Evolutionary conservation across 2,888 invertebrate species (phyloP).

Genomic region (Andrena praecox): DNA sequence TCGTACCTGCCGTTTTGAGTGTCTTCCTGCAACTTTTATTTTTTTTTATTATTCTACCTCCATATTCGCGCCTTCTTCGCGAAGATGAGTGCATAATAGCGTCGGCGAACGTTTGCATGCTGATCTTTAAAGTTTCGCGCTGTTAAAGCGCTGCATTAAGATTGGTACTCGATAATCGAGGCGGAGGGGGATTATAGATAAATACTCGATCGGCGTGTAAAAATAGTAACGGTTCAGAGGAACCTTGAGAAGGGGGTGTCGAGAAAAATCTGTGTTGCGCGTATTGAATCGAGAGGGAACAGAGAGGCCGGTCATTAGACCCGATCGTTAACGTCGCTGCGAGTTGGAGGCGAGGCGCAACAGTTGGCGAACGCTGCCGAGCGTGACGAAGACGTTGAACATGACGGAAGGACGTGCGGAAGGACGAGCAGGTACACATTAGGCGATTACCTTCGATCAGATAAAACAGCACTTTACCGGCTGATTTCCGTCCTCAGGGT

Average conservation of each 20-base stretch:
- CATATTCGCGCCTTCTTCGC: too few species aligned
- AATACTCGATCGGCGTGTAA: neutral
- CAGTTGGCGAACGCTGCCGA: constrained; percentile 77
- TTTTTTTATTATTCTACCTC: too few species aligned
- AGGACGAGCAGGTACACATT: constrained; percentile 69
- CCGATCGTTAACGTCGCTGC: constrained; percentile 47
- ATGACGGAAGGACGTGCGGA: constrained; percentile 71
- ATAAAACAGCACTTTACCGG: constrained; percentile 51
- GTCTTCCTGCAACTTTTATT: too few species aligned
- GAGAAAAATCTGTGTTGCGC: constrained; percentile 36
- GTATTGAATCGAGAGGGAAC: constrained; percentile 33
- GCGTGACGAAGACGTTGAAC: constrained; percentile 78
- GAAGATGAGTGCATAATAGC: too few species aligned
- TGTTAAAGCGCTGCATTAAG: too few species aligned
- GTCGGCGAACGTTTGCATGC: too few species aligned
- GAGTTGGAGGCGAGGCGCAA: constrained; percentile 71
- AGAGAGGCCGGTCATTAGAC: constrained; percentile 49
- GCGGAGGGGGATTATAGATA: neutral
- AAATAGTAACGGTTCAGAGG: neutral
- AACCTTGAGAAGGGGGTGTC: constrained; percentile 23
- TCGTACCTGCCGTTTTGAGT: too few species aligned
- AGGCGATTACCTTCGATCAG: constrained; percentile 62
- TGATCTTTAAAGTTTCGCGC: too few species aligned
- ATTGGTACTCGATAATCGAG: neutral
- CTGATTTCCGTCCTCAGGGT: constrained; percentile 49